Evolutionary conservation across 2,113 vertebrate genomes (phyloP), one percentile per base, ranked within the genome.

Genomic region (Seriola quinqueradiata): DNA sequence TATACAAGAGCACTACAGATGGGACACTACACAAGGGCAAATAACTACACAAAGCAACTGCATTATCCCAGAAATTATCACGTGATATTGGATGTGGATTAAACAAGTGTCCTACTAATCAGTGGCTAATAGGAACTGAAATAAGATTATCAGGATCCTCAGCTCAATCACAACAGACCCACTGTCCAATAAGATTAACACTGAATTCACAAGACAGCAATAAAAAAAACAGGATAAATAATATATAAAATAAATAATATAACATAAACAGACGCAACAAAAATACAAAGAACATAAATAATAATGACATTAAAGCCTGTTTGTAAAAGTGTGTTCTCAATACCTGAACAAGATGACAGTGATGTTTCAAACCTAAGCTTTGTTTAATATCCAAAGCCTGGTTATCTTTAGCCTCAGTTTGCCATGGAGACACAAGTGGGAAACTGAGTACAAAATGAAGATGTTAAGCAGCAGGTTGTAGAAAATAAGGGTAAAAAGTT

Each of bases 371-470:
- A 75, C 70, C 50, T 79, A 71, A 79, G 66, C 70, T 73, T 65
- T 82, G 25, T 70, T 78, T 78, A 69, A 48, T 60, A 74, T 75
- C 75, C 65, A 75, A 74, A 72, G 80, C 66, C 71, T 55, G 70
- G 75, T 79, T 86, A 70, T 54, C 70, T 78, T 75, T 82, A 73
- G 71, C 71, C 66, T 82, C 58, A 75, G 71, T 79, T 83, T 79
- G 79, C 61, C 76, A 76, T 72, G 80, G 67, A 68, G 67, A 87
- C 80, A 68, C 71, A 71, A 71, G 75, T 46, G 75, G 70, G 66
- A 87, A 75, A 79, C 80, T 61, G 70, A 79, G 66, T 60, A 66
- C 25, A 44, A 87, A 46, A 87, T 67, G 66, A 87, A 79, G 52
- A 67, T 70, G 84, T 71, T 79, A 79, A 71, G 65, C 59, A 79